Evolutionary conservation across 2,797 vertebrate genomes (phyloP).

Genomic region (Mareca penelope): DNA sequence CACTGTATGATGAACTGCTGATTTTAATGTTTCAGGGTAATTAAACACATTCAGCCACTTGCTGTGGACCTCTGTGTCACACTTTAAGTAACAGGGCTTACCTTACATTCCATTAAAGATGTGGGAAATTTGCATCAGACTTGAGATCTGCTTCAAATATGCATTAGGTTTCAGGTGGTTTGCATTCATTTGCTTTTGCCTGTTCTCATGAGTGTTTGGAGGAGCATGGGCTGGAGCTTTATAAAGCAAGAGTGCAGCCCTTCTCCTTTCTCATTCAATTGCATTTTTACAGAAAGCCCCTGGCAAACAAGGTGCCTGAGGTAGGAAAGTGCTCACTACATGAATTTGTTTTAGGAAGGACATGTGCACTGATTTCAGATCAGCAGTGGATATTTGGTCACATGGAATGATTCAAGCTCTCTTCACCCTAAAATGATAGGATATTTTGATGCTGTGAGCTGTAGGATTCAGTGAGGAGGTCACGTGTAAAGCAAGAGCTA

Average conservation of each 20-base stretch:
- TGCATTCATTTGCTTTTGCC: neutral
- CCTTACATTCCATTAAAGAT: neutral
- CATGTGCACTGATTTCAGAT: neutral
- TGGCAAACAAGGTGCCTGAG: neutral
- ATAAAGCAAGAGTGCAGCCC: neutral
- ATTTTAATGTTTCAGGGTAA: conserved; percentile 21
- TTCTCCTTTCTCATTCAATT: neutral
- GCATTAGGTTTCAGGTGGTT: neutral
- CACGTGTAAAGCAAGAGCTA: neutral
- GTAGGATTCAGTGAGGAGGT: neutral
- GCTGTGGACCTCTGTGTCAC: neutral
- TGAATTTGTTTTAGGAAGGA: neutral
- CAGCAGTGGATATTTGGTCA: neutral
- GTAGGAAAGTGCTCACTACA: neutral
- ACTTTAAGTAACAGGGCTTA: neutral
- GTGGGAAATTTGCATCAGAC: neutral
- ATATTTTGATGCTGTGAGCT: neutral
- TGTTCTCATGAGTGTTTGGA: neutral
- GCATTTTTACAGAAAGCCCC: neutral
- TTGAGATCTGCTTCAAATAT: neutral
- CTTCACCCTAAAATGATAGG: neutral
- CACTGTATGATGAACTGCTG: neutral
- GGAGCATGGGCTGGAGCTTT: neutral
- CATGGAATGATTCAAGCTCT: neutral
- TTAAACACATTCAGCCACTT: neutral